Evolutionary conservation across 2,888 invertebrate genomes (phyloP).

Genomic region (Pachymerium ferrugineum): DNA sequence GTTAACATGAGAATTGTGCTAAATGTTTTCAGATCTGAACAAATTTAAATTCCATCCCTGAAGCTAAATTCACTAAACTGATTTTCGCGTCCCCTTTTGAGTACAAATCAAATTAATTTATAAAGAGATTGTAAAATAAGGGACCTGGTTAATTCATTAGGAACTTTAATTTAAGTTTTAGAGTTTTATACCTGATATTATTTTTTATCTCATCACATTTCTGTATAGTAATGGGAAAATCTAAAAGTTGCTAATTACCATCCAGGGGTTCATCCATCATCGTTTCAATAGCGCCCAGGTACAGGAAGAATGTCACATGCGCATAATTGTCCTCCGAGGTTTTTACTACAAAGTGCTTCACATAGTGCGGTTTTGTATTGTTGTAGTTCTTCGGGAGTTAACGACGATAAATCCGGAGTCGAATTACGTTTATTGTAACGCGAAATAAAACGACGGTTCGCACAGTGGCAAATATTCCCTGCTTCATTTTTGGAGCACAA

Average conservation of each 20-base stretch:
- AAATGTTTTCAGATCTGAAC: too few species aligned
- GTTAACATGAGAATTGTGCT: too few species aligned
- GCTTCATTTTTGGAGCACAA: neutral
- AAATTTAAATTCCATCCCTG: too few species aligned
- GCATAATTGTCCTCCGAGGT: conserved; percentile 69
- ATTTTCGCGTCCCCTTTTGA: too few species aligned
- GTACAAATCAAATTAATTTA: too few species aligned
- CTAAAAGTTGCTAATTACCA: neutral
- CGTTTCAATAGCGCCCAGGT: neutral
- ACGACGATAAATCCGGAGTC: neutral
- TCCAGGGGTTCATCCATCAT: neutral
- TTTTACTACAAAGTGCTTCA: conserved; percentile 59
- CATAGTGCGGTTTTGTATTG: conserved; percentile 54
- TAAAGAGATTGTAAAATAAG: too few species aligned
- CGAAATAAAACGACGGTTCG: neutral
- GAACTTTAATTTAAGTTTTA: neutral
- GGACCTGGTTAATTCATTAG: too few species aligned
- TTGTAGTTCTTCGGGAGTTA: neutral
- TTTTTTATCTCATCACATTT: too few species aligned
- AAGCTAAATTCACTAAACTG: too few species aligned
- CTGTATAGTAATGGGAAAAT: neutral
- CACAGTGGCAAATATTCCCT: neutral
- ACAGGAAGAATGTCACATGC: conserved; percentile 64
- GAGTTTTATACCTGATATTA: neutral
- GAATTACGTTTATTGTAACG: neutral